Base-by-base conservation (phyloP, 2,797 vertebrate species). In the Microctenopoma lineatum region DNA sequence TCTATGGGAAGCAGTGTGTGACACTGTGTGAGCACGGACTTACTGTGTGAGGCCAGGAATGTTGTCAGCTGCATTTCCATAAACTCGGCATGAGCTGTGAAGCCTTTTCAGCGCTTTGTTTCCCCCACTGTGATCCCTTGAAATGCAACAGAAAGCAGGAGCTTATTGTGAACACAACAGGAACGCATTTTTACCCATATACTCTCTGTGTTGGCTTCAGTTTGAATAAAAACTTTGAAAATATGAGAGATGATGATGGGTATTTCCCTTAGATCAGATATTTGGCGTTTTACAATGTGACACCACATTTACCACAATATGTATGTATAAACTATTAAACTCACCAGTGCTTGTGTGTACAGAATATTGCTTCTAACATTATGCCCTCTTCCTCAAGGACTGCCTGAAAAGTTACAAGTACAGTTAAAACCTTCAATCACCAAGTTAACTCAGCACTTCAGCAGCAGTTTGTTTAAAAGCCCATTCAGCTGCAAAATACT, bases 321-420 rank as follows among this genome's bases (percentile, higher is more conserved):
- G 29, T 6, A 42, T 9, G 16, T 46, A 32, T 21, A 21, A 56
- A 27, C 18, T 21, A 16, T 15, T 10, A 39, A 58, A 78, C 96
- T 95, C 92, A 99, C 98, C 97, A 99, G 85, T 99, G 98, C 85
- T 98, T 99, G 89, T 99, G 97, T 48, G 98, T 99, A 47, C 97
- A 99, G 45, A 99, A 94, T 81, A 99, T 97, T 61, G 97, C 98
- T 75, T 98, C 95, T 66, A 99, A 89, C 5, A 88, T 92, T 54
- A 95, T 96, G 2, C 94, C 95, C 59, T 98, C 96, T 75, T 96
- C 91, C 75, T 97, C 93, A 4, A 99, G 92, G 65, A 87, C 95
- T 59, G 94, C 89, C 98, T 98, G 83, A 36, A 77, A 58, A 67
- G 59, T 39, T 32, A 61, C 10, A 85, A 63, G 8, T 25, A 38